A percentile compares a stretch with the other conserved stretches of the same genome.
phyloP scores from a whole-genome alignment of 2,113 vertebrate species.

The Syngnathoides biaculeatus region DNA sequence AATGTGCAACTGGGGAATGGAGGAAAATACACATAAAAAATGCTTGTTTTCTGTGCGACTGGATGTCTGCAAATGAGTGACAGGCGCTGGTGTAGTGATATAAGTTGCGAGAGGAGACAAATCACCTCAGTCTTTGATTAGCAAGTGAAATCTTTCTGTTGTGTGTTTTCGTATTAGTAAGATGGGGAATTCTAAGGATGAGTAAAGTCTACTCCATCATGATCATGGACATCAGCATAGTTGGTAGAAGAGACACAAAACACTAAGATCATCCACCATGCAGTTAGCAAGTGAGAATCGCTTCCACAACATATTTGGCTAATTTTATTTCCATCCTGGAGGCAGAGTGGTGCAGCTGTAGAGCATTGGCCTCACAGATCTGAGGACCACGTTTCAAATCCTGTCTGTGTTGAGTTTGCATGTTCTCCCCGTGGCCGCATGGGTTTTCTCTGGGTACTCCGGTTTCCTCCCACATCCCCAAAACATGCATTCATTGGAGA shows the following conservation, averaged over 20 bases:
- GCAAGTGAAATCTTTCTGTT: background rate
- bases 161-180: background rate
- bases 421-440: too few species aligned
- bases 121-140: background rate
- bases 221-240: background rate
- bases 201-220: background rate
- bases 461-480: too few species aligned
- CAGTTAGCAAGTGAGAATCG: too few species aligned
- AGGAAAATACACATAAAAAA: constrained; percentile 4
- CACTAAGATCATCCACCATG: too few species aligned
- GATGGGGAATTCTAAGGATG: background rate
- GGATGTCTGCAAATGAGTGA: background rate
- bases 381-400: too few species aligned
- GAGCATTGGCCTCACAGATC: too few species aligned
- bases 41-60: background rate
- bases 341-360: too few species aligned
- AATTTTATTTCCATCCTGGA: too few species aligned
- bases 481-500: too few species aligned
- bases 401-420: too few species aligned
- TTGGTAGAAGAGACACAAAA: background rate
- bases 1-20: constrained; percentile 7
- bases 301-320: too few species aligned
- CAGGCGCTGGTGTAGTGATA: background rate
- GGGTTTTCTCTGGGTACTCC: too few species aligned
- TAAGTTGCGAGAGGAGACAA: background rate